Conservation (phyloP, 2,797 vertebrate genomes). For the Pseudomugil gertrudae region DNA sequence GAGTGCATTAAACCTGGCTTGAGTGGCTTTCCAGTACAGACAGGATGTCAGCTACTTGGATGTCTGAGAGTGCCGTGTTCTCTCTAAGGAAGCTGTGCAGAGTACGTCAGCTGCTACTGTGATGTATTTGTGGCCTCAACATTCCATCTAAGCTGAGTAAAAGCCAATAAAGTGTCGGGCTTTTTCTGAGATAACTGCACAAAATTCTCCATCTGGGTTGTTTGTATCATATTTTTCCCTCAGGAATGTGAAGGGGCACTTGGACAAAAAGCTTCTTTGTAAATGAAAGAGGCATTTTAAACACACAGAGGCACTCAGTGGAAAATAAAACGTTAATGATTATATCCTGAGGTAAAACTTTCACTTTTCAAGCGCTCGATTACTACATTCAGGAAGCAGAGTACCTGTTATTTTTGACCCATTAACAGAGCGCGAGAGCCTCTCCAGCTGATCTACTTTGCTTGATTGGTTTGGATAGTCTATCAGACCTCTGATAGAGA, state of each 20-base stretch:
- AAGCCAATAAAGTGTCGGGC: conserved; percentile 8
- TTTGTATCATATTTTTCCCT: conserved; percentile 25
- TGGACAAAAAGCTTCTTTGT: conserved; percentile 37
- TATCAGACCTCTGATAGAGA: conserved; percentile 52
- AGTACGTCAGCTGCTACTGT: conserved; percentile 19
- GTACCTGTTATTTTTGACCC: conserved; percentile 31
- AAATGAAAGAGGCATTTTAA: conserved; percentile 50
- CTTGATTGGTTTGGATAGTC: conserved; percentile 54
- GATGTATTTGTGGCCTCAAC: conserved; percentile 40
- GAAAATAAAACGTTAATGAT: conserved; percentile 44
- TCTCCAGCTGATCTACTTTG: conserved; percentile 19
- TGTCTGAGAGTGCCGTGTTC: conserved; percentile 38
- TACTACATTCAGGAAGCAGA: conserved; percentile 17
- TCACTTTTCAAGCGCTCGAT: conserved; percentile 27
- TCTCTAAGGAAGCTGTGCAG: conserved; percentile 30
- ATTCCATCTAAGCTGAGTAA: conserved; percentile 26
- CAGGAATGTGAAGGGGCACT: conserved; percentile 36
- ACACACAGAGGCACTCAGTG: conserved; percentile 3
- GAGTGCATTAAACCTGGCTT: conserved; percentile 61
- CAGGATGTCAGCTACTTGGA: conserved; percentile 60
- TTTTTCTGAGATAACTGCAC: conserved; percentile 7
- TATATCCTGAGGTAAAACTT: conserved; percentile 35
- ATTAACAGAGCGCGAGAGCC: conserved; percentile 33
- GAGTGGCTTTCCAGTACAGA: conserved; percentile 66
- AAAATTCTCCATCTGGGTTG: conserved; percentile 16